Evolutionary conservation across 37 sponge, comb jelly and placozoan genomes (phyloP).

Genomic region (Ianthella basta): DNA sequence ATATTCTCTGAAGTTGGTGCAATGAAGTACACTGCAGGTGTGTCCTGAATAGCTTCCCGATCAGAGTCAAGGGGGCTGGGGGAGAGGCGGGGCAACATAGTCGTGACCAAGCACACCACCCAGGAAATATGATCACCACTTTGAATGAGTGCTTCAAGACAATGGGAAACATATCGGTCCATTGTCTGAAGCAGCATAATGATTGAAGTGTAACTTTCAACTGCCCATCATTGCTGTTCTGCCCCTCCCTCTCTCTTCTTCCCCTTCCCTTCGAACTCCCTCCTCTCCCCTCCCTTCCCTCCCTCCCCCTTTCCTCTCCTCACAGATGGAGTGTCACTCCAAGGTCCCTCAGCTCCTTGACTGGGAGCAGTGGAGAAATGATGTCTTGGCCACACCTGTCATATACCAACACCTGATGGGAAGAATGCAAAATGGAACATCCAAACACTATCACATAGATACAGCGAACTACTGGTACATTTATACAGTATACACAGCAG

Average conservation of each 20-base stretch:
- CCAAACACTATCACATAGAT: too few species aligned
- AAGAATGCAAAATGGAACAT: background rate
- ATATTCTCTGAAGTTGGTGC: conserved; percentile 82
- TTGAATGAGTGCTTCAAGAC: background rate
- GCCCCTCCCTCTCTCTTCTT: too few species aligned
- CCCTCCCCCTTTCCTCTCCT: background rate
- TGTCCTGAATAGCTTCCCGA: conserved; percentile 89
- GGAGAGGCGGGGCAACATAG: too few species aligned
- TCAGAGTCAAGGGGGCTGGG: conserved; percentile 63
- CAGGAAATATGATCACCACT: background rate
- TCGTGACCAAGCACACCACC: too few species aligned
- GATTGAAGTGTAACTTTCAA: too few species aligned
- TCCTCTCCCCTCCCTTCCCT: too few species aligned
- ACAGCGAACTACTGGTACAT: too few species aligned
- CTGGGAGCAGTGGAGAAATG: conserved; percentile 94
- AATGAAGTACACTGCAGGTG: conserved; percentile 93
- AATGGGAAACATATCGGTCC: background rate
- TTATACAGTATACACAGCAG: too few species aligned
- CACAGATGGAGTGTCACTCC: conserved; percentile 97
- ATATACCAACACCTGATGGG: conserved; percentile 84
- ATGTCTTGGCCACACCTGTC: conserved; percentile 97
- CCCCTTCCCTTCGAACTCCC: too few species aligned
- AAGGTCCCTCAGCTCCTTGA: conserved; percentile 84
- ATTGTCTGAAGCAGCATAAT: too few species aligned
- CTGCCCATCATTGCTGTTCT: too few species aligned